Conservation (phyloP, 2,888 invertebrate genomes). For the Heliconius charithonia region DNA sequence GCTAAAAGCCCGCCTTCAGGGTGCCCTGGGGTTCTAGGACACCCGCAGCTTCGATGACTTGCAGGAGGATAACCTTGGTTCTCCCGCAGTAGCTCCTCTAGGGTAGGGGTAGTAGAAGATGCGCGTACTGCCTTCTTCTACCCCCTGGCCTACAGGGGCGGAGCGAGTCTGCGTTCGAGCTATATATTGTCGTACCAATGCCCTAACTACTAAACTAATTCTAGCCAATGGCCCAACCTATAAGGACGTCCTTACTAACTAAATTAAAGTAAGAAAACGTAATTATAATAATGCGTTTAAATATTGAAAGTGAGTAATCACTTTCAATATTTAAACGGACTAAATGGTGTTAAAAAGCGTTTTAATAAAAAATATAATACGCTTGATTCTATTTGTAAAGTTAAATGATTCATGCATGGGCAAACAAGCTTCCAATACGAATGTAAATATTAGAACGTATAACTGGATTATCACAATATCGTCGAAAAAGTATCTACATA, state of each 20-base stretch:
- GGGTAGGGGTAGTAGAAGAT: too few relatives aligned
- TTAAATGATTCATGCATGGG: constrained; percentile 20
- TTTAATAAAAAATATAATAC: background rate
- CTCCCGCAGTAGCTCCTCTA: too few relatives aligned
- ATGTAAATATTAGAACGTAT: constrained; percentile 22
- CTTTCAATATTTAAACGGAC: background rate
- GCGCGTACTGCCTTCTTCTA: too few relatives aligned
- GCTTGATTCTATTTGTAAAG: constrained; percentile 11
- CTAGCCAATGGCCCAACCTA: background rate
- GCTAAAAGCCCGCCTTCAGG: too few relatives aligned
- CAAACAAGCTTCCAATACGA: constrained; percentile 14
- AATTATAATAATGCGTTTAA: background rate
- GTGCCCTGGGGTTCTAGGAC: too few relatives aligned
- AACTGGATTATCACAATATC: constrained; percentile 12
- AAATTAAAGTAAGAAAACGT: background rate
- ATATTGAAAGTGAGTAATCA: too few relatives aligned
- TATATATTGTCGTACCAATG: background rate
- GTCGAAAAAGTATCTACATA: background rate
- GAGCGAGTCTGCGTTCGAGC: too few relatives aligned
- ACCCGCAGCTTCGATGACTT: too few relatives aligned
- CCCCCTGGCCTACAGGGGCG: too few relatives aligned
- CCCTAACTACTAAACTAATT: background rate
- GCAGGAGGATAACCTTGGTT: too few relatives aligned
- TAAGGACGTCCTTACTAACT: background rate
- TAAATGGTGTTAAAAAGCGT: background rate